These are phyloP conservation scores for Macquaria australasica DNA, from an alignment of 2,113 vertebrate genomes.

Conservation along the genomic window DNA sequence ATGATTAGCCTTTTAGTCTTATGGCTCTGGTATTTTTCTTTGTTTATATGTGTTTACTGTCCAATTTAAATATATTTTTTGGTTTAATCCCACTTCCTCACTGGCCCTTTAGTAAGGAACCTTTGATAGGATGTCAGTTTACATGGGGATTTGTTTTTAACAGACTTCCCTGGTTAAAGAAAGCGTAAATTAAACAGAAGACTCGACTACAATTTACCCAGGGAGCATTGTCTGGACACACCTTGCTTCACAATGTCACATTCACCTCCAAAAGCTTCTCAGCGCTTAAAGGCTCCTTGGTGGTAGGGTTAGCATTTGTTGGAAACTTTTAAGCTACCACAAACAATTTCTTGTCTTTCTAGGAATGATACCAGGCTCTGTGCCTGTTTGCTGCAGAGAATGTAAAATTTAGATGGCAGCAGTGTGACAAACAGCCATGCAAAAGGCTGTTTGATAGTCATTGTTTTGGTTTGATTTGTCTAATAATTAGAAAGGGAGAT, in stretches of 20 bases:
- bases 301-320: not conserved
- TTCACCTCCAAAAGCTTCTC: slow-evolving; percentile 5
- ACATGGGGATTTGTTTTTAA: not conserved
- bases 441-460: slow-evolving; percentile 28
- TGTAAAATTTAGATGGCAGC: slow-evolving; percentile 16
- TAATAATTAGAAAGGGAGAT: slow-evolving; percentile 24
- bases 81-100: not conserved
- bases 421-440: slow-evolving; percentile 10
- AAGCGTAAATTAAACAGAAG: slow-evolving; percentile 16
- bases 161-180: not conserved
- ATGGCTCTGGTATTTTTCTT: not conserved
- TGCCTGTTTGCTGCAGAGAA: not conserved
- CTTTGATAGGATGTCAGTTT: not conserved
- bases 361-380: not conserved
- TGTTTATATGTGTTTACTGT: not conserved
- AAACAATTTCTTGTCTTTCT: slow-evolving; percentile 1
- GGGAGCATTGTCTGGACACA: not conserved
- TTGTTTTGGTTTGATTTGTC: slow-evolving; percentile 43
- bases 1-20: not conserved
- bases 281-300: not conserved
- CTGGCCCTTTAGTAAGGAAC: not conserved
- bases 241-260: not conserved
- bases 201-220: not conserved
- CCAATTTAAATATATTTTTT: not conserved
- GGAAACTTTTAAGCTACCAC: slow-evolving; percentile 4